Base-by-base conservation (phyloP, 1,140 invertebrate genomes). In the Limonius californicus region DNA sequence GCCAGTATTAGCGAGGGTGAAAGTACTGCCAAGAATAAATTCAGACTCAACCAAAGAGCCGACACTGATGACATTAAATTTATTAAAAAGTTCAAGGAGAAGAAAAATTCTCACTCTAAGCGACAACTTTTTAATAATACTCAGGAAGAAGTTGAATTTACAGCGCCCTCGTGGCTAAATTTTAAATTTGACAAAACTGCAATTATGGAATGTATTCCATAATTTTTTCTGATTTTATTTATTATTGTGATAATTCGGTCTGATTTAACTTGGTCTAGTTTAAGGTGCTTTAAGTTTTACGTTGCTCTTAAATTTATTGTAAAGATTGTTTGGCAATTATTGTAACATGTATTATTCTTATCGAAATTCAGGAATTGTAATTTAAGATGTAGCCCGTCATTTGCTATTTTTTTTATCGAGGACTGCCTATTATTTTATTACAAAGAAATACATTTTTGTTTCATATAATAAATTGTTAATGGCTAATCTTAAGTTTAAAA, bases 141-240 rank as follows among this genome's bases (percentile, higher is more conserved):
- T 16, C 32, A 57, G 12, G 69, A 76, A 11, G 57, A 63, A 16
- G 57, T 65, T 32, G 54, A 76, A 57, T 83, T 83, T 56, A 76
- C 78, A 50, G 81, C 83, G 1, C 80, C 82, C 9, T 83, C 82
- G 9, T 85, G 83, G 82, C 72, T 80, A 1, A 82, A 84, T 69
- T 85, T 85, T 67, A 84, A 82, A 68, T 84, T 83, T 71, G 79
- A 85, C 65, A 76, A 70, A 63, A 77, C 76, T 54, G 82, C 82
- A 11, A 82, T 85, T 19, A 72, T 83, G 57, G 80, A 83, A 27
- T 83, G 81, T 66, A 76, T 78, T 67, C 70, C 68, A n/a, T 76
- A 68, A 67, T 6, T 50, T 50, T 50, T 19, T 12, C 19, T 50
- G 16, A 16, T 39, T 2, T 39, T 14, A 39, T 11, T 12, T 2